These are phyloP conservation scores for Meiosimyza platycephala DNA, from an alignment of 2,888 invertebrate genomes.

Conservation along the genomic window DNA sequence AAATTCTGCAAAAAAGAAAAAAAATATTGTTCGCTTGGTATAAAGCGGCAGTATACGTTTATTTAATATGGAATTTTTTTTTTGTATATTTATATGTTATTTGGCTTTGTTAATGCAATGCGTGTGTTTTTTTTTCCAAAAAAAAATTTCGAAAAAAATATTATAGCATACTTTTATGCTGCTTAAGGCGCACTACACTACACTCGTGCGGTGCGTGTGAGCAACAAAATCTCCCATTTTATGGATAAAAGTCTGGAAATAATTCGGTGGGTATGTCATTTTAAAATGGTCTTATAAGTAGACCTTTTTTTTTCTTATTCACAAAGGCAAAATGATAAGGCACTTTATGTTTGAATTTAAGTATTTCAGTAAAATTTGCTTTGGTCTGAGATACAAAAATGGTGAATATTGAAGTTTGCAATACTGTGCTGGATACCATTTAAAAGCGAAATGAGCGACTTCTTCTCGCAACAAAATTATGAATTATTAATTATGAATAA, in stretches of 20 bases:
- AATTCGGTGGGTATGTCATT: constrained; percentile 10
- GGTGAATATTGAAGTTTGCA: no score
- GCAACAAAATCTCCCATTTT: constrained; percentile 1
- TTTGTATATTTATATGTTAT: not conserved
- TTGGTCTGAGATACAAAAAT: no score
- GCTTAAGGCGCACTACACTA: not conserved
- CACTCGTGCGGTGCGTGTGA: not conserved
- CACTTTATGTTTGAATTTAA: no score
- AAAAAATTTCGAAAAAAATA: no score
- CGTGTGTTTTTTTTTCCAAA: not conserved
- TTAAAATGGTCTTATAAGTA: not conserved
- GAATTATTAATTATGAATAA: no score
- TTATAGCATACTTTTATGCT: constrained; percentile 9
- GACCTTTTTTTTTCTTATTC: not conserved
- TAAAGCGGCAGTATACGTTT: not conserved
- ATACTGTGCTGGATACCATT: no score
- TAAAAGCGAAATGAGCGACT: no score
- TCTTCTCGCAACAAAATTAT: no score
- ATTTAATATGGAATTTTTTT: not conserved
- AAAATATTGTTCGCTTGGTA: not conserved
- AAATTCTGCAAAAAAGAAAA: not conserved
- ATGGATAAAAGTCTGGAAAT: constrained; percentile 19
- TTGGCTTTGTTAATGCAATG: not conserved
- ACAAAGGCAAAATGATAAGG: not conserved
- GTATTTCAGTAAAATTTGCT: no score